Percentiles rank a stretch among this genome's conserved stretches.
Conservation (phyloP, 1,140 invertebrate genomes). For the Druon quercuslanigerum region DNA sequence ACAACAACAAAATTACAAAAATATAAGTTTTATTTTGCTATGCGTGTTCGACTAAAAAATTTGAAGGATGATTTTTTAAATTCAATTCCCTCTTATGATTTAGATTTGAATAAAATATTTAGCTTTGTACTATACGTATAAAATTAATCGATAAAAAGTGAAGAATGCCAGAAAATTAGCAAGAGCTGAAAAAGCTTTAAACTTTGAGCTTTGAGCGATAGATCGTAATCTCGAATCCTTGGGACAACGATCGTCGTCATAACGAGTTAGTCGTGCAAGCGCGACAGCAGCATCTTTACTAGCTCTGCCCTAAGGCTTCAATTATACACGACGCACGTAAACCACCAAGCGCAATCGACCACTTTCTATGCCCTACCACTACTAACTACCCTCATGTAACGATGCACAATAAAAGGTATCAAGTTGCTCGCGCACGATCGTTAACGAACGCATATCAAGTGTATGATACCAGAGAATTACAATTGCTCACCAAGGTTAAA, state of each 20-base stretch:
- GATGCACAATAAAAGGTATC: slow-evolving; percentile 72
- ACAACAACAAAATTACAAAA: no score
- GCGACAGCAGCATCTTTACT: slow-evolving; percentile 54
- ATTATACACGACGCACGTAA: slow-evolving; percentile 62
- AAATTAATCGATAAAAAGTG: background rate
- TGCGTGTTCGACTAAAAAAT: no score
- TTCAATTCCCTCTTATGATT: no score
- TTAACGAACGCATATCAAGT: slow-evolving; percentile 64
- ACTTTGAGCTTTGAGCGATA: background rate
- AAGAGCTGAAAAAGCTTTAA: background rate
- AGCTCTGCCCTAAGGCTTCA: slow-evolving; percentile 63
- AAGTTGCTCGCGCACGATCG: slow-evolving; percentile 66
- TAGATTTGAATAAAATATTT: no score
- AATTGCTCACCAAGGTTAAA: slow-evolving; percentile 41
- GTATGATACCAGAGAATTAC: slow-evolving; percentile 56
- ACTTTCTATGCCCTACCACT: slow-evolving; percentile 60
- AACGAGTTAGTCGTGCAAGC: slow-evolving; percentile 43
- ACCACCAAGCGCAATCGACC: slow-evolving; percentile 68
- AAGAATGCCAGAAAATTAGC: slow-evolving; percentile 3
- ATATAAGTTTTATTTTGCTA: no score
- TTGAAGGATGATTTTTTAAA: no score
- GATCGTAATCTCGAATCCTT: slow-evolving; percentile 45
- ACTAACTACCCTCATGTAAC: slow-evolving; percentile 67
- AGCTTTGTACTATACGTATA: no score
- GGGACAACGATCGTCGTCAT: slow-evolving; percentile 43